phyloP scores from a whole-genome alignment of 1,140 invertebrate species.

The Lanistes nyassanus region DNA sequence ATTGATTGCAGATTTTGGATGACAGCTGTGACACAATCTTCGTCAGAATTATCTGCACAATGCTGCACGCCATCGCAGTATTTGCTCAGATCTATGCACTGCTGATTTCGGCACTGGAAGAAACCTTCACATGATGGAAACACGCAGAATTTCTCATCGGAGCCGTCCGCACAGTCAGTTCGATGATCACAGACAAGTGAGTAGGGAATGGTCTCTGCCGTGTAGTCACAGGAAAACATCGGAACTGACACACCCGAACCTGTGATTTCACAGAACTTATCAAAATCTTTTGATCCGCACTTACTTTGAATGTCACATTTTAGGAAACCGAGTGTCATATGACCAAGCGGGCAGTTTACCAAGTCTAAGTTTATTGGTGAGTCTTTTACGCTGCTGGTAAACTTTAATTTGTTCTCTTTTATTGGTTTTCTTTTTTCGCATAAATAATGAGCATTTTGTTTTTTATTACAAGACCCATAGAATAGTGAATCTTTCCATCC shows the following conservation, averaged over 20 bases:
- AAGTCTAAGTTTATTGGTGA: background rate
- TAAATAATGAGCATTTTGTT: too few species aligned
- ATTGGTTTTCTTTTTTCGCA: too few species aligned
- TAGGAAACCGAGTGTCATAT: conserved; percentile 1
- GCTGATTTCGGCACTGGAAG: too few species aligned
- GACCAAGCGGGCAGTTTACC: background rate
- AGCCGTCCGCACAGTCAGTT: conserved; percentile 5
- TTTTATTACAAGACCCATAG: background rate
- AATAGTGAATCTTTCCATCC: background rate
- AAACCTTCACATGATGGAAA: conserved; percentile 7
- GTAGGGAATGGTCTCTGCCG: conserved; percentile 2
- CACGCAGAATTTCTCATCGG: conserved; percentile 12
- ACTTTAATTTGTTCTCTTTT: background rate
- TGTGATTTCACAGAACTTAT: too few species aligned
- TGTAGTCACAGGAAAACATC: background rate
- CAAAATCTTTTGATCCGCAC: background rate
- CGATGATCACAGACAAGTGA: conserved; percentile 9
- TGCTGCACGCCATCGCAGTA: conserved; percentile 20
- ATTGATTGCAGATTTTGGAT: background rate
- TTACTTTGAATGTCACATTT: conserved; percentile 7
- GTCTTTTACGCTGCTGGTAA: background rate
- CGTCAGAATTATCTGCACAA: conserved; percentile 17
- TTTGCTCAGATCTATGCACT: too few species aligned
- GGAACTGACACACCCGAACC: background rate
- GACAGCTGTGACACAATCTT: conserved; percentile 14